phyloP scores from a whole-genome alignment of 2,888 invertebrate genomes.

The Agrenia bidenticulata region DNA sequence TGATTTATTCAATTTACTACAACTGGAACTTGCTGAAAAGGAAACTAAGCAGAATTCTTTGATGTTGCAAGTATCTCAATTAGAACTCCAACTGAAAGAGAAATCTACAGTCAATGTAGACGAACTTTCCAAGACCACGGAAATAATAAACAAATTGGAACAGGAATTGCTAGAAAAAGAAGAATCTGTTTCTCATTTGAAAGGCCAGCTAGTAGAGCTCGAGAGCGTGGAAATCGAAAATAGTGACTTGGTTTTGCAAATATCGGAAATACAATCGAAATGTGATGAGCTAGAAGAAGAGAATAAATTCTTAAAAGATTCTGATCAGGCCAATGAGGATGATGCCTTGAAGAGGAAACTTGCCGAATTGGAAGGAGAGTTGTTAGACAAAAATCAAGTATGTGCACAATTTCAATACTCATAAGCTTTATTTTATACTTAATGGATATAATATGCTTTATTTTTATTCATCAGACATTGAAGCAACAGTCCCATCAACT shows the following conservation, averaged over 20 bases:
- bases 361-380: slow-evolving; percentile 13
- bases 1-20: too few species aligned
- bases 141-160: slow-evolving; percentile 13
- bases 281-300: slow-evolving; percentile 41
- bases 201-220: not conserved
- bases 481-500: slow-evolving; percentile 38
- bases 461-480: slow-evolving; percentile 12
- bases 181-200: not conserved
- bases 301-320: slow-evolving; percentile 18
- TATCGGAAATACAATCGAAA: slow-evolving; percentile 30
- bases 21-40: too few species aligned
- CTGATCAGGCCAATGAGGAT: slow-evolving; percentile 5
- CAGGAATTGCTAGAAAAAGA: not conserved
- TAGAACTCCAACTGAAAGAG: not conserved
- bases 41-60: not conserved
- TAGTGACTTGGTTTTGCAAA: slow-evolving; percentile 28
- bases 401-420: not conserved
- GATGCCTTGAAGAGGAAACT: slow-evolving; percentile 10
- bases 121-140: not conserved
- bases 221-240: slow-evolving; percentile 27
- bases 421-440: not conserved
- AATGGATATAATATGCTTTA: not conserved
- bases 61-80: not conserved
- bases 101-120: not conserved
- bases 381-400: slow-evolving; percentile 18